A percentile compares a stretch with the other conserved stretches of the same genome.
phyloP scores from a whole-genome alignment of 2,888 invertebrate genomes.

The Agrenia bidenticulata region DNA sequence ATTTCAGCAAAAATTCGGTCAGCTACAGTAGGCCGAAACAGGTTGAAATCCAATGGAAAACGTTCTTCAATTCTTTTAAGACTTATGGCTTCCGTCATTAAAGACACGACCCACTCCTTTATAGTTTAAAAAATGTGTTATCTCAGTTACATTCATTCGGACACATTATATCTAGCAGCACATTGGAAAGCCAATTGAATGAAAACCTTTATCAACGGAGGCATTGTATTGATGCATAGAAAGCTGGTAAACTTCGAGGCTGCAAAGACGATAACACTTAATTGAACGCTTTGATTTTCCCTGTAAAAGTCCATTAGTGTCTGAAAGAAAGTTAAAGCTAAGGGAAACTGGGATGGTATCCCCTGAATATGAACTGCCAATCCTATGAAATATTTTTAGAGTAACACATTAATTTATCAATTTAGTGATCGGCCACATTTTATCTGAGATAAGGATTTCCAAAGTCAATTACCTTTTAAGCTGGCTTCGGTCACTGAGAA shows the following conservation, averaged over 20 bases:
- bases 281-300: not conserved
- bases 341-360: constrained; percentile 56
- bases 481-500: constrained; percentile 55
- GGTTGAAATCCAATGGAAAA: not conserved
- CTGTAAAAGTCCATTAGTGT: constrained; percentile 19
- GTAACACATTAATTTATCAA: constrained; percentile 21
- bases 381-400: constrained; percentile 48
- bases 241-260: constrained; percentile 20
- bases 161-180: no score
- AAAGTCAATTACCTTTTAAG: not conserved
- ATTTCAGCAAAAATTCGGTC: not conserved
- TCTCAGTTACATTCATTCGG: no score
- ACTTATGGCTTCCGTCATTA: constrained; percentile 17
- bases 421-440: no score
- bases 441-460: no score
- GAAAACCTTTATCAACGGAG: constrained; percentile 27
- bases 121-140: not conserved
- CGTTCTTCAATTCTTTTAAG: not conserved
- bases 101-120: constrained; percentile 29
- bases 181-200: no score
- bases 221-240: constrained; percentile 18
- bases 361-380: constrained; percentile 55
- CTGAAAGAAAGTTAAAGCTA: constrained; percentile 54
- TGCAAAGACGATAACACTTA: constrained; percentile 12
- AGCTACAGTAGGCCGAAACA: not conserved